Conservation (phyloP, 92 coral and sea anemone species). For the Epizoanthus fatuus region DNA sequence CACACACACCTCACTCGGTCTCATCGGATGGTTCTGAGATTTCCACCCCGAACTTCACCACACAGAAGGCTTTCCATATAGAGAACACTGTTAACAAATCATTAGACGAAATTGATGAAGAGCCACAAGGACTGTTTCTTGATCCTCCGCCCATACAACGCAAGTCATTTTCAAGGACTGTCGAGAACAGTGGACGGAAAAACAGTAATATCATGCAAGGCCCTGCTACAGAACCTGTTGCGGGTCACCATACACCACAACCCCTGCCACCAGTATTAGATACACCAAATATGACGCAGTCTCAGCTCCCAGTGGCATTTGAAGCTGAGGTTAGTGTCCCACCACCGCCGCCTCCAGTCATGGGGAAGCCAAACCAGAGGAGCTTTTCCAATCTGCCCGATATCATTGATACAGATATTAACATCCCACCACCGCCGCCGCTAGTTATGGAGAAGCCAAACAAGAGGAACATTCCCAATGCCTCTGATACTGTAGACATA, state of each 20-base stretch:
- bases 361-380: slow-evolving; percentile 30
- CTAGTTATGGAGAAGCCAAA: neutral
- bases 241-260: neutral
- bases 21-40: slow-evolving; percentile 59
- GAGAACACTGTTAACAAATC: slow-evolving; percentile 72
- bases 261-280: slow-evolving; percentile 1
- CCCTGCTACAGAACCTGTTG: neutral
- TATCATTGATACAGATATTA: too few relatives aligned
- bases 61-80: slow-evolving; percentile 79
- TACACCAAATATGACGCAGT: neutral
- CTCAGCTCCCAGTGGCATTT: slow-evolving; percentile 6
- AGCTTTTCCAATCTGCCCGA: neutral
- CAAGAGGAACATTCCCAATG: slow-evolving; percentile 47
- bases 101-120: slow-evolving; percentile 64
- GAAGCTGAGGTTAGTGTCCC: slow-evolving; percentile 37
- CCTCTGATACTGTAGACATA: slow-evolving; percentile 54
- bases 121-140: slow-evolving; percentile 53
- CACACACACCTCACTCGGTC: slow-evolving; percentile 63
- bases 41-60: slow-evolving; percentile 78
- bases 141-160: slow-evolving; percentile 71
- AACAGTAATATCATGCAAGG: slow-evolving; percentile 10
- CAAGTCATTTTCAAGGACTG: slow-evolving; percentile 57
- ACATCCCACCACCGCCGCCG: slow-evolving; percentile 37
- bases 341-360: slow-evolving; percentile 38
- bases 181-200: slow-evolving; percentile 5